Percentiles rank a stretch among this genome's conserved stretches.
These are phyloP conservation scores for Leucopternis melanops DNA, from an alignment of 2,113 vertebrate genomes.

Conservation along the genomic window DNA sequence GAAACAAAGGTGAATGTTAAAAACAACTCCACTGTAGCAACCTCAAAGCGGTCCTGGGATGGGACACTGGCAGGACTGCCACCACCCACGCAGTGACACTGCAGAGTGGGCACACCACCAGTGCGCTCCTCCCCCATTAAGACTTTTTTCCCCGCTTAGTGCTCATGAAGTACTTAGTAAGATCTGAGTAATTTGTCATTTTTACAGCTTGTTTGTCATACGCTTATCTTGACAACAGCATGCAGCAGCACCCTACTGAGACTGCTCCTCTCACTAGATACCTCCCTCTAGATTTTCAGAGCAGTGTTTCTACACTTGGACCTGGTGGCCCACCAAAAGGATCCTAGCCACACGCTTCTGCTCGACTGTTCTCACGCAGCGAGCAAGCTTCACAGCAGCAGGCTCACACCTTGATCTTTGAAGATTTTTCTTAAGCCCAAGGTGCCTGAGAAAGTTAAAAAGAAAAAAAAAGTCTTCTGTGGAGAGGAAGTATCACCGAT, in stretches of 20 bases:
- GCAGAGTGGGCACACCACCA: neutral
- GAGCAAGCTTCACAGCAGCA: neutral
- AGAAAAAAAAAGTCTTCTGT: neutral
- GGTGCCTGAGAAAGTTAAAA: neutral
- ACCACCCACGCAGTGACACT: fast-evolving
- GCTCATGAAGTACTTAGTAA: neutral
- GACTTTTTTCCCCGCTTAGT: neutral
- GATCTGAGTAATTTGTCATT: neutral
- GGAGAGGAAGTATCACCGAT: neutral
- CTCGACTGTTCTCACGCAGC: fast-evolving
- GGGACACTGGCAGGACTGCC: neutral
- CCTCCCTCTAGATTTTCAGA: neutral
- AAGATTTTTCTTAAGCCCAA: neutral
- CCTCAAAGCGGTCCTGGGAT: neutral
- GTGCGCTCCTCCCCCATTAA: neutral
- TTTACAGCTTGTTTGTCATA: neutral
- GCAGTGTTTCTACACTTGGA: neutral
- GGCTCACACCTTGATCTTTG: neutral
- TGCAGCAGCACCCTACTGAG: neutral
- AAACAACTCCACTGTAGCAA: neutral
- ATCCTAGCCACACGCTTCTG: neutral
- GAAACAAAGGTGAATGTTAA: neutral
- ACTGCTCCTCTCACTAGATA: neutral
- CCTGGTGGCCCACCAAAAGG: neutral
- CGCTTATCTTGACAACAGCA: neutral